A percentile compares a stretch with the other conserved stretches of the same genome.
These are phyloP conservation scores for Donacobius atricapilla DNA, from an alignment of 2,113 vertebrate genomes.

Conservation along the genomic window DNA sequence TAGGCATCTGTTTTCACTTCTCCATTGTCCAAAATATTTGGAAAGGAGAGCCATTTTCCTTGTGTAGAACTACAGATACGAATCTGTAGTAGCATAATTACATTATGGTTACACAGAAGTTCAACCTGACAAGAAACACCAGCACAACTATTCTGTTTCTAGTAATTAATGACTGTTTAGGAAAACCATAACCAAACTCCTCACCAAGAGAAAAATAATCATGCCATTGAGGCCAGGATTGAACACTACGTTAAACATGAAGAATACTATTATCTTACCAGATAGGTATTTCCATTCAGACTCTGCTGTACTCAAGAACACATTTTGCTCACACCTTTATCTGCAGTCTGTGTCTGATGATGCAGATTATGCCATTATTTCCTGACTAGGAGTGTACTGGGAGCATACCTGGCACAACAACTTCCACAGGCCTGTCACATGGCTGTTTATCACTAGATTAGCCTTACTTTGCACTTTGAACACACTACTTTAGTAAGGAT, in stretches of 20 bases:
- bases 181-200: neutral
- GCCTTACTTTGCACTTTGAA: neutral
- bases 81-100: neutral
- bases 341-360: neutral
- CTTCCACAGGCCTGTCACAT: neutral
- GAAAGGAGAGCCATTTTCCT: slow-evolving; percentile 49
- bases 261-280: neutral
- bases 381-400: rapidly evolving
- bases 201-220: neutral
- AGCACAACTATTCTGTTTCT: neutral
- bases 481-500: neutral
- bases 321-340: neutral
- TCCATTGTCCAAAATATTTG: neutral
- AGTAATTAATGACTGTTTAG: neutral
- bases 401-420: neutral
- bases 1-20: neutral
- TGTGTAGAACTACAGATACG: slow-evolving; percentile 11
- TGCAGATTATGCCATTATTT: neutral
- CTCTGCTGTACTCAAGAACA: neutral
- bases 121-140: neutral
- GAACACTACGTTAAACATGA: neutral
- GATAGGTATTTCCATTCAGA: neutral
- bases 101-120: neutral
- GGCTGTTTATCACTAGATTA: neutral
- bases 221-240: neutral